Base-by-base conservation (phyloP, 2,888 invertebrate genomes). In the Arge pagana region DNA sequence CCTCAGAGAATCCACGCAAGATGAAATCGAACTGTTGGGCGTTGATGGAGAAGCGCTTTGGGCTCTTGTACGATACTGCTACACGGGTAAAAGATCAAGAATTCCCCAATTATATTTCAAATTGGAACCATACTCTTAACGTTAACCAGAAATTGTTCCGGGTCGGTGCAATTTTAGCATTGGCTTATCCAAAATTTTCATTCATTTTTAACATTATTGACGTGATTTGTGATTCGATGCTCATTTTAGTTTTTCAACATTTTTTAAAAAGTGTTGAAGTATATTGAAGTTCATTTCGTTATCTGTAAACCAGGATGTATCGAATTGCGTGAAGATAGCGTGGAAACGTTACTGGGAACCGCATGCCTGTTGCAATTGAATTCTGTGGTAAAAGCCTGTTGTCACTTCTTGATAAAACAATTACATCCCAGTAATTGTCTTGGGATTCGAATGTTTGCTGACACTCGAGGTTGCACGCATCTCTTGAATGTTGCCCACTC, bases 341-440 rank as follows among this genome's bases (percentile, higher is more conserved):
- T 96, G 7, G 96, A 96, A 77, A 88, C 88, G 10, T 80, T 96
- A 37, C 78, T 96, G 61, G 88, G 89, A 24, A 93, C 96, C 28
- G 91, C 96, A 5, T 92, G 93, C 74, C 81, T 96, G 48, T 83
- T 96, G 55, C 94, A 95, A 77, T 79, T 96, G 43, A 83, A 83
- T 65, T 87, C 92, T 62, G 94, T 96, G 30, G 90, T 92, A 33
- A 89, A 88, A 64, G 93, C 93, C 24, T 96, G 96, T 72, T 94
- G 93, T 68, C 84, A 86, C 67, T 96, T 93, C 77, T 82, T 96
- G 48, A 88, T 88, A 67, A 90, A 92, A 67, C 96, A 95, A 74
- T 80, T 94, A 49, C 92, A 94, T 77, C 95, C 95, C 0, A 94
- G 93, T 67, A 96, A 96, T 77, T 95, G 95, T 78, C 83, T 96